phyloP scores from a whole-genome alignment of 2,113 vertebrate genomes.

The Gnathonemus longibarbis region DNA sequence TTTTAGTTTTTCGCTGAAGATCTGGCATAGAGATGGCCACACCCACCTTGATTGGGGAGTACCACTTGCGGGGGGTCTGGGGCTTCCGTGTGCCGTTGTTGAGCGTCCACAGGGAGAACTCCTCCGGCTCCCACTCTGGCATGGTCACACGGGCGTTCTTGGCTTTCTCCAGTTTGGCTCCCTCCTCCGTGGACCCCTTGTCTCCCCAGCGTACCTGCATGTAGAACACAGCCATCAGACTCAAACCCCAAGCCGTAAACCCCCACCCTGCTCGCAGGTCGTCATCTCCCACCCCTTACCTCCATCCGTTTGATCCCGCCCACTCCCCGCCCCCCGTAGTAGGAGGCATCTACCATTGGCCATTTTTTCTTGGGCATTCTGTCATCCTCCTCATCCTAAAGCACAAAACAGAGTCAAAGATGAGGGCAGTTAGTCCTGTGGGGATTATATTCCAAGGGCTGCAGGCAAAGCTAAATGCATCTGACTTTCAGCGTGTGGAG shows the following conservation, averaged over 20 bases:
- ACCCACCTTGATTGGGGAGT: constrained; percentile 84
- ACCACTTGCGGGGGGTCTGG: constrained; percentile 74
- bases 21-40: not conserved
- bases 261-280: not conserved
- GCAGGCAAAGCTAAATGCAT: not conserved
- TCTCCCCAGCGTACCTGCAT: constrained; percentile 93
- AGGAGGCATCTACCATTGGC: constrained; percentile 86
- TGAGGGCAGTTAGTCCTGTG: too few relatives aligned
- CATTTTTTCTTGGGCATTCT: constrained; percentile 60
- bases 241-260: not conserved
- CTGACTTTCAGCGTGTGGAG: not conserved
- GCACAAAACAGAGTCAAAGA: not conserved
- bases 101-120: constrained; percentile 62
- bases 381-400: constrained; percentile 60
- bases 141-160: constrained; percentile 91
- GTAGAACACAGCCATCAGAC: not conserved
- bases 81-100: constrained; percentile 61
- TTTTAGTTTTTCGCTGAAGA: not conserved
- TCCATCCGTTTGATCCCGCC: constrained; percentile 98
- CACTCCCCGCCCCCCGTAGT: constrained; percentile 89
- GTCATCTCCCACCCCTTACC: constrained; percentile 48
- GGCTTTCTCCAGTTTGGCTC: constrained; percentile 90
- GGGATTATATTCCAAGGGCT: not conserved
- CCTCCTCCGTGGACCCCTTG: constrained; percentile 94
- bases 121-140: constrained; percentile 79